phyloP scores from a whole-genome alignment of 2,888 invertebrate species.

The Troides helena region DNA sequence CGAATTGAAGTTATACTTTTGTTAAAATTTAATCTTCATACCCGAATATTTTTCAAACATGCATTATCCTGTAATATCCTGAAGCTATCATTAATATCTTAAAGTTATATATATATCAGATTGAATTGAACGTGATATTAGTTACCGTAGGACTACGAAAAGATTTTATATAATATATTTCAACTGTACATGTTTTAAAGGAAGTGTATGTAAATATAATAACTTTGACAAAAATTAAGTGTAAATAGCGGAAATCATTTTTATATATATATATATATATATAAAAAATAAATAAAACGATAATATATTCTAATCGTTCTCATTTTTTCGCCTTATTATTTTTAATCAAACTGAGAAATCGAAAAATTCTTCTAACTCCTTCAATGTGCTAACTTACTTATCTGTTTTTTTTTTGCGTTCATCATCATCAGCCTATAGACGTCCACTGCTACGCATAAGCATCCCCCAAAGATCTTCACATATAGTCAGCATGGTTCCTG shows the following conservation, averaged over 20 bases:
- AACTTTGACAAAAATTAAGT: slow-evolving; percentile 49
- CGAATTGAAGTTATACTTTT: slow-evolving; percentile 43
- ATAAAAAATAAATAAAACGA: slow-evolving; percentile 24
- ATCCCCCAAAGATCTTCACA: no score
- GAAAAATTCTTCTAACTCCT: background rate
- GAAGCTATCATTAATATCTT: slow-evolving; percentile 2
- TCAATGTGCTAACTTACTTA: no score
- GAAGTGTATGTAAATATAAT: slow-evolving; percentile 62
- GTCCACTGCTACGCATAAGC: no score
- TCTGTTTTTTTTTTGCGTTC: no score
- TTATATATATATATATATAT: slow-evolving; percentile 17
- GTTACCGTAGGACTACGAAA: slow-evolving; percentile 64
- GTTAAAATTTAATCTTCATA: slow-evolving; percentile 29
- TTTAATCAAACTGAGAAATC: background rate
- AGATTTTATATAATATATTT: slow-evolving; percentile 36
- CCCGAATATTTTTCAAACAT: background rate
- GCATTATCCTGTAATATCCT: no score
- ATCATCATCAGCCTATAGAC: no score
- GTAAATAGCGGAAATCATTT: slow-evolving; percentile 60
- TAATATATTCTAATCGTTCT: slow-evolving; percentile 11
- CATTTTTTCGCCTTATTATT: background rate
- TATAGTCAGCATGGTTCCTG: no score
- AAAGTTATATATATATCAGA: slow-evolving; percentile 33
- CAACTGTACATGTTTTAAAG: slow-evolving; percentile 43
- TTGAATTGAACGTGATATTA: slow-evolving; percentile 69